Percentiles rank a stretch among this genome's conserved stretches.
phyloP scores from a whole-genome alignment of 2,888 invertebrate genomes.

The Watsonalla cultraria region DNA sequence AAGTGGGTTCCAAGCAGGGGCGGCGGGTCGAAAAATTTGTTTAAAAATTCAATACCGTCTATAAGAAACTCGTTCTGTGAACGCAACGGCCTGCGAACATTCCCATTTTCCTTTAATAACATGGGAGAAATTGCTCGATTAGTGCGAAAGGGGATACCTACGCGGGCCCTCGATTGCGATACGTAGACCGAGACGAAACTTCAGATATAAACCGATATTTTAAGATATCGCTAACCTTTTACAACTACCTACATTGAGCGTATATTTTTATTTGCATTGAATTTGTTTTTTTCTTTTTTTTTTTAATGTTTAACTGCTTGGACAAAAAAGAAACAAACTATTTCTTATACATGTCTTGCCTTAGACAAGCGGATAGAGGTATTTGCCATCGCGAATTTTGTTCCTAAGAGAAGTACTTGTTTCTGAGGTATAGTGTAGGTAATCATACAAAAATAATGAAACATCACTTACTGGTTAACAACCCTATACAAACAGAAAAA shows the following conservation, averaged over 20 bases:
- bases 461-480: too few relatives aligned
- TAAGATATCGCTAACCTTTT: neutral
- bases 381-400: too few relatives aligned
- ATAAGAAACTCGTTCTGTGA: conserved; percentile 69
- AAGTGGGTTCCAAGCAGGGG: conserved; percentile 49
- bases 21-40: conserved; percentile 68
- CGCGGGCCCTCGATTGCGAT: conserved; percentile 49
- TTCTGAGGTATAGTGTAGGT: too few relatives aligned
- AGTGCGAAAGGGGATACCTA: conserved; percentile 59
- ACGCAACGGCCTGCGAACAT: conserved; percentile 73
- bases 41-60: conserved; percentile 75
- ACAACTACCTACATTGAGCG: neutral
- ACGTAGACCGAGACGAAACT: conserved; percentile 36
- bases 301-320: too few relatives aligned
- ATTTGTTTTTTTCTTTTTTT: neutral
- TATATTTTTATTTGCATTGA: neutral
- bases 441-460: too few relatives aligned
- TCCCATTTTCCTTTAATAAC: conserved; percentile 74
- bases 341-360: too few relatives aligned
- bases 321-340: too few relatives aligned
- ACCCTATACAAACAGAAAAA: too few relatives aligned
- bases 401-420: too few relatives aligned
- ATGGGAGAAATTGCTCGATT: conserved; percentile 73
- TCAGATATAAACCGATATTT: conserved; percentile 25
- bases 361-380: too few relatives aligned